Conservation (phyloP, 1,140 invertebrate species). For the Homalodisca vitripennis region DNA sequence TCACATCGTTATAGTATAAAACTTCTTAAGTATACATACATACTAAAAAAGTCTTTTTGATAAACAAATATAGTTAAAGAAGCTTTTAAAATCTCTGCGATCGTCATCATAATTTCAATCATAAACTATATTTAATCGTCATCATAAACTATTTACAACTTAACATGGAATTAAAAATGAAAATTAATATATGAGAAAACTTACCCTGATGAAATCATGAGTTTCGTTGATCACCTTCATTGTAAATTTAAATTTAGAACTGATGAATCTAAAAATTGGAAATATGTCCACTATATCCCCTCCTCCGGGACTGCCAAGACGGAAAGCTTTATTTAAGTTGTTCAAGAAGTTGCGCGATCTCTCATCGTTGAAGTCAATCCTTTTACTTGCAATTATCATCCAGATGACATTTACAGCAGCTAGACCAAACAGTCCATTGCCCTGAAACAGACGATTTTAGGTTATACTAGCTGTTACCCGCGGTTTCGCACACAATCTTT, state of each 20-base stretch:
- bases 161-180: too few relatives aligned
- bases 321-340: slow-evolving; percentile 25
- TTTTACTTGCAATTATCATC: slow-evolving; percentile 48
- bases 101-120: too few relatives aligned
- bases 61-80: too few relatives aligned
- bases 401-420: slow-evolving; percentile 52
- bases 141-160: too few relatives aligned
- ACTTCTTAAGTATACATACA: too few relatives aligned
- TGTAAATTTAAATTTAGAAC: not conserved
- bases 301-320: not conserved
- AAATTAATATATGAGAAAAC: too few relatives aligned
- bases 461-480: slow-evolving; percentile 35
- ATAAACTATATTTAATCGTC: too few relatives aligned
- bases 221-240: slow-evolving; percentile 46
- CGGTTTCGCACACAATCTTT: slow-evolving; percentile 30
- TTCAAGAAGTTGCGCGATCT: slow-evolving; percentile 30
- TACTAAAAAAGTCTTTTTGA: too few relatives aligned
- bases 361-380: slow-evolving; percentile 39
- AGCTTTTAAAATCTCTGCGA: too few relatives aligned
- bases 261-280: not conserved
- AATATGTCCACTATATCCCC: not conserved
- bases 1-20: too few relatives aligned
- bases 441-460: slow-evolving; percentile 43
- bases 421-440: slow-evolving; percentile 45
- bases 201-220: slow-evolving; percentile 52